Base-by-base conservation (phyloP, 2,888 invertebrate species). In the Octodonta nipae region DNA sequence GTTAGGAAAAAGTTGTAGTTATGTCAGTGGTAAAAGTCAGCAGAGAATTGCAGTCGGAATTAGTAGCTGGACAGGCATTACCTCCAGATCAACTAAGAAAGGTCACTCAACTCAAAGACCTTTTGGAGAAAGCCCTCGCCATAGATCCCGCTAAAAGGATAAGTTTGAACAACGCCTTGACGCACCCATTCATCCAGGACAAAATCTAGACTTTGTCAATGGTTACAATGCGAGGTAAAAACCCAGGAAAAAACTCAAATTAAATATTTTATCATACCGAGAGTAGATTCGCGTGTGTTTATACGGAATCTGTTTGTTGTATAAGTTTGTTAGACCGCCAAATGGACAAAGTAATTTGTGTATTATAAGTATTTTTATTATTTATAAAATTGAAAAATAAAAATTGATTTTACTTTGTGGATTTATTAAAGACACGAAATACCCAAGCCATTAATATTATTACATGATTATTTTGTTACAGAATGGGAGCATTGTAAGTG, bases 171-270 rank as follows among this genome's bases (percentile, higher is more conserved):
- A 88, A 91, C 56, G 91, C 92, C 22, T 70, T 96, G 32, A 78
- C 83, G 13, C 95, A 96, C 65, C 82, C 91, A 1, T 95, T 95
- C 63, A 92, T 96, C 55, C 85, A 87, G 65, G 95, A 96, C 57
- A 89, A 84, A 68, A 85, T 87, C 57, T 82, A 36, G 34, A 29
- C 17, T 31, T 22, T 25, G 35, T 40, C 22, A n/a, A n/a, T n/a
- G n/a, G n/a, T n/a, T n/a, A 45, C 48, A 44, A 46, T 47, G 50
- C 43, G 51, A 54, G 53, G 53, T 54, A 54, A 52, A 52, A 39
- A 38, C 28, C 43, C 28, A 22, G 40, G 39, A 41, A 40, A 40
- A 46, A 41, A 38, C 29, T 34, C 35, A 38, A 37, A 38, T 30
- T 33, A 30, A 25, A 24, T 38, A 34, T 38, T 39, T 37, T 37